A percentile compares a stretch with the other conserved stretches of the same genome.
Conservation (phyloP, 2,113 vertebrate genomes). For the Eretmochelys imbricata region DNA sequence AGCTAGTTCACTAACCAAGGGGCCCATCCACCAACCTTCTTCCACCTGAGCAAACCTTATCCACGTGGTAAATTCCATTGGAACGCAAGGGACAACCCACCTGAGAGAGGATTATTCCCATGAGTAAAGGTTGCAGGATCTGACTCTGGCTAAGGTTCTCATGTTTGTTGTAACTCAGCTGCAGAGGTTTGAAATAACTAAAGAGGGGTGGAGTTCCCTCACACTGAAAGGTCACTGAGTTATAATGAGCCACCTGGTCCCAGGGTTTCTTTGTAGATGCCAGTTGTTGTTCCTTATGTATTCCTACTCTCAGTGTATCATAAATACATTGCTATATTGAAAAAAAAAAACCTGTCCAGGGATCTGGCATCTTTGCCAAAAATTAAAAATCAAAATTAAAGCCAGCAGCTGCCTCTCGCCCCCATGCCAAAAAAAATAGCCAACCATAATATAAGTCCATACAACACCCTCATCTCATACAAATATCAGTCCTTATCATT, state of each 20-base stretch:
- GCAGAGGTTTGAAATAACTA: conserved; percentile 17
- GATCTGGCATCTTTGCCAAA: neutral
- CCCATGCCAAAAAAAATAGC: neutral
- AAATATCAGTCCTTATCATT: neutral
- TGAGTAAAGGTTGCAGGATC: neutral
- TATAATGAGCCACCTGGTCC: neutral
- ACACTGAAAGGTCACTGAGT: conserved; percentile 12
- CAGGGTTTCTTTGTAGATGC: neutral
- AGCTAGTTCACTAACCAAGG: neutral
- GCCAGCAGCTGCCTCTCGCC: neutral
- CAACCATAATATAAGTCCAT: neutral
- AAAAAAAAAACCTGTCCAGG: neutral
- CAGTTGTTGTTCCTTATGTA: neutral
- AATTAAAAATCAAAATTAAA: conserved; percentile 19
- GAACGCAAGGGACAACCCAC: neutral
- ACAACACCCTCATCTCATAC: neutral
- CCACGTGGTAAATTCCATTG: neutral
- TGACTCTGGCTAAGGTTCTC: neutral
- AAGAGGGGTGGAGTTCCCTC: neutral
- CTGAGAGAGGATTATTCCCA: neutral
- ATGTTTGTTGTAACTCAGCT: conserved; percentile 12
- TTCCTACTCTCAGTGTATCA: conserved; percentile 5
- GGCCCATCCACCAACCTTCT: neutral
- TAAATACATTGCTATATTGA: neutral
- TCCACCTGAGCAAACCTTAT: neutral